Conservation (phyloP, 2,113 vertebrate species). For the Mobula hypostoma region DNA sequence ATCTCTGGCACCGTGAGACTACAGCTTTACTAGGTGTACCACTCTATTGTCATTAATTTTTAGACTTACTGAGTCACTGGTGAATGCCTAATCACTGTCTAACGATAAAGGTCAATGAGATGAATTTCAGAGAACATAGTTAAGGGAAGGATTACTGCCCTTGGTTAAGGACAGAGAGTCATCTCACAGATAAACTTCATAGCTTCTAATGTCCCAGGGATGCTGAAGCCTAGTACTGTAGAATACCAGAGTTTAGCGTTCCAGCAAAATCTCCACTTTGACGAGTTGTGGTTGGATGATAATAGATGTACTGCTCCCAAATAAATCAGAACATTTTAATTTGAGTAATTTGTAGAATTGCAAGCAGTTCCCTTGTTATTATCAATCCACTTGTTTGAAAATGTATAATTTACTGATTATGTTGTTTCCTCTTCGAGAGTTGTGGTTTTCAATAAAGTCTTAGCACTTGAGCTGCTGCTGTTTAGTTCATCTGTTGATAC, state of each 20-base stretch:
- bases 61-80: no score
- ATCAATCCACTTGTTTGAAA: background rate
- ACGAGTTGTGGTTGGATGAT: background rate
- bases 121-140: background rate
- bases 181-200: background rate
- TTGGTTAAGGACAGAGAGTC: background rate
- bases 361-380: conserved; percentile 19
- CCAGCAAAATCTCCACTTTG: background rate
- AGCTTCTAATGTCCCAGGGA: background rate
- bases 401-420: conserved; percentile 32
- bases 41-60: no score
- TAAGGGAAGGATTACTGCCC: background rate
- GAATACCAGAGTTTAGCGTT: background rate
- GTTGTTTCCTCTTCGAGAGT: background rate
- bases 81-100: background rate
- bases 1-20: no score
- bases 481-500: background rate
- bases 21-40: no score
- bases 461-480: background rate
- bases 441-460: background rate
- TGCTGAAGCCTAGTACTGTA: background rate
- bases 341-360: conserved; percentile 30
- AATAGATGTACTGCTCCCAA: background rate
- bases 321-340: background rate
- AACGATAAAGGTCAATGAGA: background rate